A percentile compares a stretch with the other conserved stretches of the same genome.
Conservation (phyloP, 2,797 vertebrate genomes). For the Mormyrus proboscirostris region DNA sequence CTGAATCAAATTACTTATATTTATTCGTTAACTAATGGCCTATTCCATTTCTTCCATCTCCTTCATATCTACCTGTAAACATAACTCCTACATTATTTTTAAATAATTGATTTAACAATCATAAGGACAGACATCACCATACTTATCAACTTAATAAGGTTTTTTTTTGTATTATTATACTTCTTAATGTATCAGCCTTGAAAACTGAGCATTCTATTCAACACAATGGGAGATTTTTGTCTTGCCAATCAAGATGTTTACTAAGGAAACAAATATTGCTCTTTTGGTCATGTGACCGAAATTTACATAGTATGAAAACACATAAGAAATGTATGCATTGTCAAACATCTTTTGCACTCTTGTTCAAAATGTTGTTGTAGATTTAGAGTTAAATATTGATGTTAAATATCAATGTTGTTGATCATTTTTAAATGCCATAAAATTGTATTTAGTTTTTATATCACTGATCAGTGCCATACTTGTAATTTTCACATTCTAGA, state of each 20-base stretch:
- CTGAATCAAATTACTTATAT: neutral
- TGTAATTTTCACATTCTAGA: neutral
- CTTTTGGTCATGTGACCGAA: neutral
- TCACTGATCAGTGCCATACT: neutral
- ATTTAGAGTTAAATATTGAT: neutral
- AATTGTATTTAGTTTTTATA: neutral
- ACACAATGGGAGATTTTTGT: neutral
- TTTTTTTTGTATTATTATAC: neutral
- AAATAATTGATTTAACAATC: neutral
- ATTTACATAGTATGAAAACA: neutral
- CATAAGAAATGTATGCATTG: conserved; percentile 1
- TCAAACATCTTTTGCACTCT: neutral
- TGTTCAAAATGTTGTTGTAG: neutral
- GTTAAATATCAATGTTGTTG: neutral
- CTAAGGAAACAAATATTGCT: neutral
- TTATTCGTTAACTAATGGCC: neutral
- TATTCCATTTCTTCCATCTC: neutral
- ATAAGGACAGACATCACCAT: neutral
- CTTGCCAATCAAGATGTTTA: neutral
- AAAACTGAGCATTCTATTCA: neutral
- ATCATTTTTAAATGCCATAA: neutral
- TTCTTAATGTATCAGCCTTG: neutral
- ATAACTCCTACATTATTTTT: neutral
- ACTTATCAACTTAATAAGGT: neutral
- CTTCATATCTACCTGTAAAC: neutral